A percentile compares a stretch with the other conserved stretches of the same genome.
phyloP scores from a whole-genome alignment of 2,113 vertebrate species.

The Gulo gulo region DNA sequence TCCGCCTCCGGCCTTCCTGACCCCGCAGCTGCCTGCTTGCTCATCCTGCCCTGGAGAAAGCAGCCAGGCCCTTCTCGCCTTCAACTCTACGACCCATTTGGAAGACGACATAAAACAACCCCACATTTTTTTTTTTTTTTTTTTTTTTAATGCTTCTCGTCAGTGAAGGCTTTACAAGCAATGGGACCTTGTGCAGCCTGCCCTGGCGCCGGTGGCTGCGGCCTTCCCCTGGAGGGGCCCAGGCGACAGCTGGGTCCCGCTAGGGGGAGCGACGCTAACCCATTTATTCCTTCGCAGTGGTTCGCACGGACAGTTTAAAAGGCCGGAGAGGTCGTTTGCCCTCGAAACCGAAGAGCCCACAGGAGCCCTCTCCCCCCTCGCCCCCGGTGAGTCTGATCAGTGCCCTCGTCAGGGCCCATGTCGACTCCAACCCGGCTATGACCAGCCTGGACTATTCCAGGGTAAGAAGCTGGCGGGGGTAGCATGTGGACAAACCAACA shows the following conservation, averaged over 20 bases:
- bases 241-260: background rate
- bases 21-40: background rate
- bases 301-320: conserved; percentile 97
- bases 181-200: background rate
- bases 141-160: background rate
- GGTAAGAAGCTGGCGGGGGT: conserved; percentile 87
- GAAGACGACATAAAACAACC: conserved; percentile 11
- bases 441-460: conserved; percentile 98
- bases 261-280: background rate
- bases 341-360: conserved; percentile 99
- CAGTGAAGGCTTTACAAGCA: conserved; percentile 35
- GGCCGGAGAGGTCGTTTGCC: conserved; percentile 97
- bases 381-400: conserved; percentile 98
- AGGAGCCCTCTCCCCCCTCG: conserved; percentile 96
- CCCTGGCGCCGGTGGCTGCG: background rate
- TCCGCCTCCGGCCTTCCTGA: background rate
- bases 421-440: conserved; percentile 99
- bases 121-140: background rate
- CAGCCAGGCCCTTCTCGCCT: background rate
- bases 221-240: background rate
- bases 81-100: background rate
- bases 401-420: conserved; percentile 97
- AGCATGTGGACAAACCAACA: conserved; percentile 49
- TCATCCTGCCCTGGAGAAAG: background rate
- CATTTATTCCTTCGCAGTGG: conserved; percentile 86